Conservation (phyloP, 1,140 invertebrate genomes). For the Cotesia vestalis region DNA sequence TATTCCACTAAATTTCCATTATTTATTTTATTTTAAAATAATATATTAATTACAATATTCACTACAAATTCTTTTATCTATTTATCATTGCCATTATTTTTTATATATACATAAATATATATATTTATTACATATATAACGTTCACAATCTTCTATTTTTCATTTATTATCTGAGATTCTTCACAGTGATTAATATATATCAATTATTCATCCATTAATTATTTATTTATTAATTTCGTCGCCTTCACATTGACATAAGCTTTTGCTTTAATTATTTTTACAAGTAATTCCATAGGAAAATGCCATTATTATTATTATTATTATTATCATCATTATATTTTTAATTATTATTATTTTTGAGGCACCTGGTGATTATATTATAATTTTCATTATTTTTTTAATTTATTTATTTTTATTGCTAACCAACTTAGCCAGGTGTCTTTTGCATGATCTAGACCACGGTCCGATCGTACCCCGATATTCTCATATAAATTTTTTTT, state of each 20-base stretch:
- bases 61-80: constrained; percentile 2
- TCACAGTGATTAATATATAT: constrained; percentile 55
- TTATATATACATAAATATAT: constrained; percentile 35
- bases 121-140: constrained; percentile 33
- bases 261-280: constrained; percentile 56
- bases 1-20: constrained; percentile 17
- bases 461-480: constrained; percentile 29
- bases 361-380: constrained; percentile 21
- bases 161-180: constrained; percentile 44
- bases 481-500: constrained; percentile 25
- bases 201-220: constrained; percentile 42
- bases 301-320: constrained; percentile 31
- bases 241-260: constrained; percentile 60
- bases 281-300: constrained; percentile 53
- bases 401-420: constrained; percentile 1
- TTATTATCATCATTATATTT: too few species aligned
- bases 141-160: constrained; percentile 49
- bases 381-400: background rate
- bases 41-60: constrained; percentile 1
- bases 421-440: constrained; percentile 24
- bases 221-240: constrained; percentile 51
- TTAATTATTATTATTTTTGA: constrained; percentile 31
- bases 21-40: constrained; percentile 3
- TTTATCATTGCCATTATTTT: constrained; percentile 41
- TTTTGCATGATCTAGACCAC: constrained; percentile 39